These are phyloP conservation scores for Colaptes auratus DNA, from an alignment of 2,113 vertebrate species.

Conservation along the genomic window DNA sequence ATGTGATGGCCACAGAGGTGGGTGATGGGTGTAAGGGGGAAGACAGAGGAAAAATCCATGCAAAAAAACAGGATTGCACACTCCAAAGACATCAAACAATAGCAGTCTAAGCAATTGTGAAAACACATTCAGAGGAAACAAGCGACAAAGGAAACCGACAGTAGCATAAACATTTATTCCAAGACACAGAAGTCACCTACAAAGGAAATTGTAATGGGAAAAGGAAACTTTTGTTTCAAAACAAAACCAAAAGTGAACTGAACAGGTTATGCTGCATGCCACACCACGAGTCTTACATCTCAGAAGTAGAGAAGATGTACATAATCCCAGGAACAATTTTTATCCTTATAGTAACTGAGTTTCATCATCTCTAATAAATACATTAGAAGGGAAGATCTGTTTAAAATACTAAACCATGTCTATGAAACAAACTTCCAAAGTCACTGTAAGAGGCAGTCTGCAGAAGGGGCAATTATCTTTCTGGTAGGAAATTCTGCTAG, in stretches of 20 bases:
- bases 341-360: not conserved
- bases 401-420: not conserved
- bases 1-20: not conserved
- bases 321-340: not conserved
- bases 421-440: not conserved
- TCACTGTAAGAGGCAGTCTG: not conserved
- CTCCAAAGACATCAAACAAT: not conserved
- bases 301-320: not conserved
- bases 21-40: not conserved
- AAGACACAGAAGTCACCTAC: not conserved
- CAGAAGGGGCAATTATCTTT: not conserved
- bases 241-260: not conserved
- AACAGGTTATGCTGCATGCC: not conserved
- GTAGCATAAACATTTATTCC: not conserved
- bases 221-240: not conserved
- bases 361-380: not conserved
- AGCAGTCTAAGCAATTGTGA: not conserved
- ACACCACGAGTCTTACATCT: not conserved
- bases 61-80: not conserved
- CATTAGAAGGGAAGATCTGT: not conserved
- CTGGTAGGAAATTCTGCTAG: not conserved
- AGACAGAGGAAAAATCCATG: not conserved
- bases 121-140: not conserved
- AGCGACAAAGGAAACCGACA: not conserved
- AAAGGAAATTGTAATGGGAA: not conserved